Conservation (phyloP, 2,797 vertebrate species). For the Acridotheres tristis region DNA sequence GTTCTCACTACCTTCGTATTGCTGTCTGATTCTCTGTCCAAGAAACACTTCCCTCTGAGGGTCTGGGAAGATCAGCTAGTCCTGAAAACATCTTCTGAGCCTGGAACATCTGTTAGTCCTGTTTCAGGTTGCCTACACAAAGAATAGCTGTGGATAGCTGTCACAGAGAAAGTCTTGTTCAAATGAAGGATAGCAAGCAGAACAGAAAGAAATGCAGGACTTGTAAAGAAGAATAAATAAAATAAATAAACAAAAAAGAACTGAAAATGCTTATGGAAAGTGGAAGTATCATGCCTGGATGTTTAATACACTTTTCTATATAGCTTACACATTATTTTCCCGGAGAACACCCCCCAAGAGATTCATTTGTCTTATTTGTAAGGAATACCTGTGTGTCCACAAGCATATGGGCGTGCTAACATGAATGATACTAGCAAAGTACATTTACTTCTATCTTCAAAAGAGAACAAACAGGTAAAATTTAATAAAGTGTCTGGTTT, state of each 20-base stretch:
- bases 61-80: neutral
- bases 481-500: slow-evolving; percentile 53
- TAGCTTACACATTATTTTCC: neutral
- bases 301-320: neutral
- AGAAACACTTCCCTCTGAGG: neutral
- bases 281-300: neutral
- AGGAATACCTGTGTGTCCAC: neutral
- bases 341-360: neutral
- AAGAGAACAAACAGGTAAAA: slow-evolving; percentile 34
- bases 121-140: neutral
- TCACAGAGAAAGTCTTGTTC: neutral
- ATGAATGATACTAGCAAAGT: slow-evolving; percentile 33
- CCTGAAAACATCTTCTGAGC: neutral
- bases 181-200: neutral
- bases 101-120: neutral
- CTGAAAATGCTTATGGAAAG: neutral
- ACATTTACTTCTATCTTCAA: slow-evolving; percentile 52
- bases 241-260: neutral
- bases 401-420: neutral
- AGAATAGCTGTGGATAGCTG: neutral
- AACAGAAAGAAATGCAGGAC: neutral
- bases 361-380: slow-evolving; percentile 29
- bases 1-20: neutral
- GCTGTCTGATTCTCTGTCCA: neutral
- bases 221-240: neutral